These are phyloP conservation scores for Pluvianellus socialis DNA, from an alignment of 2,113 vertebrate species.

Conservation along the genomic window DNA sequence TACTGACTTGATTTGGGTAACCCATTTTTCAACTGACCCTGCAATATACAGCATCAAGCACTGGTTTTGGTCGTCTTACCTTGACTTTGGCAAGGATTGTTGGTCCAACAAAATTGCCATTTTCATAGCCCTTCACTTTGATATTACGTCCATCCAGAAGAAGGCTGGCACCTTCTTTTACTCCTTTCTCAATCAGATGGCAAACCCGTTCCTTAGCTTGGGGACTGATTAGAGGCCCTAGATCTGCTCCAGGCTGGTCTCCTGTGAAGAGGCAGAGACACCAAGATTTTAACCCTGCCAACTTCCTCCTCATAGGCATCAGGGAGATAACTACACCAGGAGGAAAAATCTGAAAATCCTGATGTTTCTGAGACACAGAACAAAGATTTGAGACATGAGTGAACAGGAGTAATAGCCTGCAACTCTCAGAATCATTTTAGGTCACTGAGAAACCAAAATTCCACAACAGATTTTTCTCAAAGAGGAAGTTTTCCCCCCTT, in stretches of 20 bases:
- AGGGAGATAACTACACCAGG: background rate
- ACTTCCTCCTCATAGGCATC: background rate
- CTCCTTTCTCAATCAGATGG: constrained; percentile 87
- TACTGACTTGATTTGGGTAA: background rate
- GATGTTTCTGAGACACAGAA: background rate
- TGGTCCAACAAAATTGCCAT: constrained; percentile 94
- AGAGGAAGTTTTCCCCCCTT: background rate
- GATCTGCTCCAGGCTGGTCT: constrained; percentile 93
- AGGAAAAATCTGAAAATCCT: background rate
- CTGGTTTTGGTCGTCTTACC: constrained; percentile 70
- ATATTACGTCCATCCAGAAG: constrained; percentile 90
- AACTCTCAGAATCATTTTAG: background rate
- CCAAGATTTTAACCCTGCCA: background rate
- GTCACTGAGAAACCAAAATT: background rate
- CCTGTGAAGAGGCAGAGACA: constrained; percentile 76
- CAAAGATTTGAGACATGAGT: background rate
- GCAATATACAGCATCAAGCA: background rate
- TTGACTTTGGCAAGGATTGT: constrained; percentile 89
- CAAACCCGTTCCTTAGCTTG: constrained; percentile 90
- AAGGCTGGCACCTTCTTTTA: constrained; percentile 87
- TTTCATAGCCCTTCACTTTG: constrained; percentile 93
- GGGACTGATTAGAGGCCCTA: constrained; percentile 92
- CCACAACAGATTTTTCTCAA: background rate
- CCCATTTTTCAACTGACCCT: background rate
- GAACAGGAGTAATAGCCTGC: background rate